phyloP scores from a whole-genome alignment of 2,113 vertebrate species.

The Periophthalmus modestus region DNA sequence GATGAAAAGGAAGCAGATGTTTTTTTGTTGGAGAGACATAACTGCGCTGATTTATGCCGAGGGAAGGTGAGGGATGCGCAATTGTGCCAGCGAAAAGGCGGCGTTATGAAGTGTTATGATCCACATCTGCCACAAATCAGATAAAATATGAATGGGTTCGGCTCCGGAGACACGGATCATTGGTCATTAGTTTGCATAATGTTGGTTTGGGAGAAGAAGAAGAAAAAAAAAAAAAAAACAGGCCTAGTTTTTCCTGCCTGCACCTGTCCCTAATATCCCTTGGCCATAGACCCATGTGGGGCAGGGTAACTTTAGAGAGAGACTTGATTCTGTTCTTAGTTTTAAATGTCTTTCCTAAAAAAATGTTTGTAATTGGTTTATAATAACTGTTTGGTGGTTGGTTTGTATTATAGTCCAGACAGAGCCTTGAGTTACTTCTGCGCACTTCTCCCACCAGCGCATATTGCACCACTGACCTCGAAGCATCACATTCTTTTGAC shows the following conservation, averaged over 20 bases:
- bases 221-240: not conserved
- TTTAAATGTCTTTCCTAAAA: no score
- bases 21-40: conserved; percentile 19
- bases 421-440: no score
- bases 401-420: no score
- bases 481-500: no score
- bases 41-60: conserved; percentile 1
- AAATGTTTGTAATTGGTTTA: no score
- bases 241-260: not conserved
- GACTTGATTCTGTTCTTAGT: not conserved
- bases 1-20: conserved; percentile 31
- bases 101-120: conserved; percentile 3
- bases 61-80: not conserved
- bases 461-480: no score
- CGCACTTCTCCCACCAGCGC: no score
- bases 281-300: not conserved
- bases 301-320: not conserved
- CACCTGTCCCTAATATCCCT: not conserved
- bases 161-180: not conserved
- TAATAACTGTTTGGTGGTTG: no score
- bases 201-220: not conserved
- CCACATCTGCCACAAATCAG: conserved; percentile 2
- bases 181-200: conserved; percentile 2
- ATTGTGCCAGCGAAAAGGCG: not conserved
- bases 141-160: not conserved